Conservation (phyloP, 2,888 invertebrate species). For the Eucriotettix oculatus region DNA sequence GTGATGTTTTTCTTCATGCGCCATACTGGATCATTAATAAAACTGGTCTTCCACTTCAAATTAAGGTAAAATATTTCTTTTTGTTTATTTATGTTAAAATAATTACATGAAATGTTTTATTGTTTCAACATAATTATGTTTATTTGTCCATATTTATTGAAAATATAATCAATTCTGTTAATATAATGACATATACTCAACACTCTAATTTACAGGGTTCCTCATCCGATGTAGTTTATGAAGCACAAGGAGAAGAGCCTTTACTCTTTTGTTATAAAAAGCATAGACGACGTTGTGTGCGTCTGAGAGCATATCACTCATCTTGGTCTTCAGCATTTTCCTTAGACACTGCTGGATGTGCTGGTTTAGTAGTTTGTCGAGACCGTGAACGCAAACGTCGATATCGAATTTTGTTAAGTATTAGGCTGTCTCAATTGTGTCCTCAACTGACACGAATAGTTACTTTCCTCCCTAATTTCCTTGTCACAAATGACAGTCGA, state of each 20-base stretch:
- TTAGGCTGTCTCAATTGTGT: conserved; percentile 50
- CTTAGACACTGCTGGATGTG: conserved; percentile 53
- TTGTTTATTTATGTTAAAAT: too few relatives aligned
- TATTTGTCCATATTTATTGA: too few relatives aligned
- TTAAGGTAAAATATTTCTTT: conserved; percentile 38
- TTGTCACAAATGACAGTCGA: conserved; percentile 54
- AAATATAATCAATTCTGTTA: too few relatives aligned
- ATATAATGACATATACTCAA: not conserved
- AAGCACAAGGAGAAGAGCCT: conserved; percentile 42
- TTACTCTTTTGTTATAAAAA: conserved; percentile 48
- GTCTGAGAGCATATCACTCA: conserved; percentile 42
- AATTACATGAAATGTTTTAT: too few relatives aligned
- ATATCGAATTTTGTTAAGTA: conserved; percentile 53
- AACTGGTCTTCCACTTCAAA: conserved; percentile 63
- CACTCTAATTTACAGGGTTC: conserved; percentile 32
- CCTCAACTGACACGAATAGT: conserved; percentile 63
- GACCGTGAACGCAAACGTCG: conserved; percentile 53
- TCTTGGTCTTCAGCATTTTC: conserved; percentile 47
- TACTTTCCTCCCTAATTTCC: conserved; percentile 61
- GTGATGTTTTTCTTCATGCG: conserved; percentile 52
- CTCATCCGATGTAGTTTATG: conserved; percentile 40
- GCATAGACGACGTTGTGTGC: conserved; percentile 31
- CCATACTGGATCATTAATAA: conserved; percentile 85
- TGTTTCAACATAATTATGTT: too few relatives aligned
- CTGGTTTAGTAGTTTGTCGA: conserved; percentile 47